phyloP scores from a whole-genome alignment of 2,888 invertebrate species.

The Drosophila glabriapex region DNA sequence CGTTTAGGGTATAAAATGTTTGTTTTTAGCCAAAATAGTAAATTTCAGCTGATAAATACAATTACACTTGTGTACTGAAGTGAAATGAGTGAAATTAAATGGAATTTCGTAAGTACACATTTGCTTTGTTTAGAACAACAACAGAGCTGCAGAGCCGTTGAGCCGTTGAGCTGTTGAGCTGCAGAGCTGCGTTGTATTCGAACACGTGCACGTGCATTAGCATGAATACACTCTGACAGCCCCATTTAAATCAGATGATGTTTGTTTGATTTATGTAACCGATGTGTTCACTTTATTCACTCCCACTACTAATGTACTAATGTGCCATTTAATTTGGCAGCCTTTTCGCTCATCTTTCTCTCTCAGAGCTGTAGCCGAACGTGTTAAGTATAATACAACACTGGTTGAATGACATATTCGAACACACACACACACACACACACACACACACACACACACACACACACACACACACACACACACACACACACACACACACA shows the following conservation, averaged over 20 bases:
- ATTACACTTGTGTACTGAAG: not conserved
- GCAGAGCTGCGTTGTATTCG: not conserved
- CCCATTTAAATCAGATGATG: conserved; percentile 25
- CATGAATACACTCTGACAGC: not conserved
- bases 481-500: conserved; percentile 7
- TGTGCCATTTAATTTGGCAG: conserved; percentile 47
- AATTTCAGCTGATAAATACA: not conserved
- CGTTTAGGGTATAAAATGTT: not conserved
- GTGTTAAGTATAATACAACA: conserved; percentile 38
- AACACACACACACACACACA: conserved; percentile 7
- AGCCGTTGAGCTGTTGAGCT: no score
- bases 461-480: conserved; percentile 10
- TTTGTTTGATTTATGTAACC: conserved; percentile 39
- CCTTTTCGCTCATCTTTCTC: conserved; percentile 74
- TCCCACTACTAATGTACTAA: conserved; percentile 6
- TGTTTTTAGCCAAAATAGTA: not conserved
- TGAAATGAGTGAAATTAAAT: not conserved
- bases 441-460: conserved; percentile 2
- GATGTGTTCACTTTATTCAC: conserved; percentile 48
- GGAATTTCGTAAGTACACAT: not conserved
- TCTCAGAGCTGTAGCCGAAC: conserved; percentile 64
- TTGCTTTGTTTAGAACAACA: not conserved
- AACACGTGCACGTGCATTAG: not conserved
- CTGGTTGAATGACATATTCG: conserved; percentile 58
- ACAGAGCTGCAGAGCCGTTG: no score